These are phyloP conservation scores for Oncorhynchus masou DNA, from an alignment of 2,113 vertebrate genomes.

Conservation along the genomic window DNA sequence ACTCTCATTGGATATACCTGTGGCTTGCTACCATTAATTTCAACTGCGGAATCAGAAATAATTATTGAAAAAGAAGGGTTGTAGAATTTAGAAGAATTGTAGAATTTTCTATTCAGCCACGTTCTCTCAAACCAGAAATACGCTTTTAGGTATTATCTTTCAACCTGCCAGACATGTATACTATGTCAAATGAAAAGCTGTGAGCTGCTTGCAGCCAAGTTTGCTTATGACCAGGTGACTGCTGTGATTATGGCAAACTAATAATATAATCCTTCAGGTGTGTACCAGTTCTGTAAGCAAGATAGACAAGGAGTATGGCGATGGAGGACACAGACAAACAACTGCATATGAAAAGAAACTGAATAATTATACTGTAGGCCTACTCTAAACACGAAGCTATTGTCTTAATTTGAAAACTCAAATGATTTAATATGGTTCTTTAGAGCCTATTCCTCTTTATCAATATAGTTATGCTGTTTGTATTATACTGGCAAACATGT, in stretches of 20 bases:
- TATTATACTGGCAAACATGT: no score
- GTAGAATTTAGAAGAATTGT: background rate
- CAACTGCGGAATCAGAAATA: background rate
- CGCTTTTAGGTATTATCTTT: no score
- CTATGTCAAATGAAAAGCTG: no score
- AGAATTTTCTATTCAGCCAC: background rate
- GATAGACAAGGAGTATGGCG: slow-evolving; percentile 4
- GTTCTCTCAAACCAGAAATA: no score
- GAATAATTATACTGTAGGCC: background rate
- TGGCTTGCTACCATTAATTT: background rate
- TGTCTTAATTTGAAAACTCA: background rate
- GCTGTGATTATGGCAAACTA: slow-evolving; percentile 4
- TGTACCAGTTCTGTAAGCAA: background rate
- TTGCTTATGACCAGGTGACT: background rate
- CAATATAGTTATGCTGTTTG: no score
- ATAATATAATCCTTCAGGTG: slow-evolving; percentile 9
- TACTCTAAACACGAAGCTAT: background rate
- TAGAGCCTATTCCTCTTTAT: no score
- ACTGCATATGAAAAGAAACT: background rate
- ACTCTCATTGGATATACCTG: background rate
- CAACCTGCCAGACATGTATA: no score
- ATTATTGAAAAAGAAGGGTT: no score
- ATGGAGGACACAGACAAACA: background rate
- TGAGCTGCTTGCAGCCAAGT: background rate
- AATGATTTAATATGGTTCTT: background rate